phyloP scores from a whole-genome alignment of 2,797 vertebrate genomes.

The Anableps anableps region DNA sequence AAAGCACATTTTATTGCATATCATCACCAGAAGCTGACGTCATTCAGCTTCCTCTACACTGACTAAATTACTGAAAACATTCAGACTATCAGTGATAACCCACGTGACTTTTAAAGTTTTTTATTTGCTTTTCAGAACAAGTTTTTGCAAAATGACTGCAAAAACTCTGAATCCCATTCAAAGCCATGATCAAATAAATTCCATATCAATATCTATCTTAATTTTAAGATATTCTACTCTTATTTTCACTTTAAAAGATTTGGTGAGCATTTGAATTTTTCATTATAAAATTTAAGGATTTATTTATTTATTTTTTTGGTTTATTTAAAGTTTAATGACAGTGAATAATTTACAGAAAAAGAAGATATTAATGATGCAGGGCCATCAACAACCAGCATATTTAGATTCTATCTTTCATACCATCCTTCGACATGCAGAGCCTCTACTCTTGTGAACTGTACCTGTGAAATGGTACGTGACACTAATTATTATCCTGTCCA shows the following conservation, averaged over 20 bases:
- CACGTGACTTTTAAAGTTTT: background rate
- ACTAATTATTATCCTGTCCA: background rate
- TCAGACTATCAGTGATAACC: background rate
- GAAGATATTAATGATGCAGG: conserved; percentile 6
- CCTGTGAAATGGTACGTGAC: background rate
- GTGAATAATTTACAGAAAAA: conserved; percentile 1
- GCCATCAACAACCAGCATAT: conserved; percentile 1
- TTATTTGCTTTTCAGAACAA: background rate
- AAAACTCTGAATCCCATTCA: background rate
- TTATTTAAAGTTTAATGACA: conserved; percentile 26
- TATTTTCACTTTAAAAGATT: conserved; percentile 1
- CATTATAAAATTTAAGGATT: background rate
- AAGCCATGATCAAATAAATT: background rate
- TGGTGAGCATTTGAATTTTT: background rate
- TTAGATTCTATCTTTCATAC: background rate
- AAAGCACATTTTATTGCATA: background rate
- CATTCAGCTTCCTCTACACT: background rate
- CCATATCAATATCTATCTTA: background rate
- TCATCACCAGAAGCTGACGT: background rate
- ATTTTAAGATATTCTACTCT: background rate
- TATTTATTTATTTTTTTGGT: conserved; percentile 4
- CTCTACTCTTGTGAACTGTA: background rate
- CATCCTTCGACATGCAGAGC: conserved; percentile 3
- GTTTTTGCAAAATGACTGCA: background rate
- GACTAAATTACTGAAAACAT: background rate